Evolutionary conservation across 1,140 invertebrate species (phyloP).

Genomic region (Scaptomyza montana): DNA sequence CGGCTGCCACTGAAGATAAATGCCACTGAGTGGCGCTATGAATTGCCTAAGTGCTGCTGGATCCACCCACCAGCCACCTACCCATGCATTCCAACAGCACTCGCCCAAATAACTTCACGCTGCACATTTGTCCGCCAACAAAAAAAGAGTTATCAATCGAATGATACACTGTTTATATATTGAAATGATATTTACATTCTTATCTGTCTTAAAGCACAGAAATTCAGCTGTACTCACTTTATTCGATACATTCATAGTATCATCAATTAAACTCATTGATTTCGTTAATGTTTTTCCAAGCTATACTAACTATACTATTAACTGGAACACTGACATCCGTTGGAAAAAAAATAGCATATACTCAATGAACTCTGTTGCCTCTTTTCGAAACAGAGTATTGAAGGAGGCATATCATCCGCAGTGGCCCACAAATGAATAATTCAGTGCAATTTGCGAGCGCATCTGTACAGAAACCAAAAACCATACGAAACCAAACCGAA

Average conservation of each 20-base stretch:
- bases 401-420: conserved; percentile 9
- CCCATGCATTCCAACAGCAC: not conserved
- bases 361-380: not conserved
- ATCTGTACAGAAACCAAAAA: conserved; percentile 12
- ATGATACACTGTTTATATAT: not conserved
- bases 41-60: conserved; percentile 31
- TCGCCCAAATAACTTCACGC: conserved; percentile 29
- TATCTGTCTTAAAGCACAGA: no score
- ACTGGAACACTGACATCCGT: no score
- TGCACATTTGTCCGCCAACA: conserved; percentile 21
- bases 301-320: no score
- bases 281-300: no score
- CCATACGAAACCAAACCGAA: conserved; percentile 17
- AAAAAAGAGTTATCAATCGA: not conserved
- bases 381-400: not conserved
- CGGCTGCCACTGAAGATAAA: conserved; percentile 35
- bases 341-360: not conserved
- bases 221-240: no score
- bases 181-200: no score
- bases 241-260: no score
- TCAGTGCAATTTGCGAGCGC: conserved; percentile 63
- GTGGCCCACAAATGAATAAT: conserved; percentile 49
- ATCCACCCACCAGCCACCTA: conserved; percentile 2
- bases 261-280: no score
- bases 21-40: conserved; percentile 25